Evolutionary conservation across 2,113 vertebrate genomes (phyloP).

Genomic region (Ptyas mucosa): DNA sequence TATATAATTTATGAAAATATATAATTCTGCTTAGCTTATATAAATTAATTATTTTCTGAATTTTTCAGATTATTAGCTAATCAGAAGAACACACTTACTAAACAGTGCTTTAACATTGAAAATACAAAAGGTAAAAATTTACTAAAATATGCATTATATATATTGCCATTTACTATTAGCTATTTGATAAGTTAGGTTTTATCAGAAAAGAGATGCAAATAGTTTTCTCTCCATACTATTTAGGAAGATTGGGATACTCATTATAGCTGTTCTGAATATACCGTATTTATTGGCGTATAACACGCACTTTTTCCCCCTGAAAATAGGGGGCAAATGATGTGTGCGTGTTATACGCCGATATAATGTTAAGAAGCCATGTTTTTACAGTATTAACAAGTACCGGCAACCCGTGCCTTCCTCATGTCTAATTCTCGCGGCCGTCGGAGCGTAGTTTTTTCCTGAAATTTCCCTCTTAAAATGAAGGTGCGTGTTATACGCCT

Average conservation of each 20-base stretch:
- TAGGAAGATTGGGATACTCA: neutral
- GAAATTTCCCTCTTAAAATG: too few relatives aligned
- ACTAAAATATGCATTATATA: neutral
- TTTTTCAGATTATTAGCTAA: constrained; percentile 55
- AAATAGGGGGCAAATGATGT: too few relatives aligned
- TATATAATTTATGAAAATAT: neutral
- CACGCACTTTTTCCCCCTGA: too few relatives aligned
- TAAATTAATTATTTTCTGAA: constrained; percentile 38
- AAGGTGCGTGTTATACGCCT: too few relatives aligned
- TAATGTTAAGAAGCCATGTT: too few relatives aligned
- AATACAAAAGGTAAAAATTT: constrained; percentile 53
- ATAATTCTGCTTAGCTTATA: neutral
- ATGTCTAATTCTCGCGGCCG: too few relatives aligned
- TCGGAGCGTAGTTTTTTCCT: too few relatives aligned
- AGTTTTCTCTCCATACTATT: neutral
- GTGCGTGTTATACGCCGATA: too few relatives aligned
- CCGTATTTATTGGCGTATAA: too few relatives aligned
- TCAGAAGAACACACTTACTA: constrained; percentile 53
- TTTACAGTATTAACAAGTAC: too few relatives aligned
- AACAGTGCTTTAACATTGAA: constrained; percentile 50
- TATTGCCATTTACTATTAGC: neutral
- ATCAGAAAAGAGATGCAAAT: neutral
- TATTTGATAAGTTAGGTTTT: neutral
- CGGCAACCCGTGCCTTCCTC: too few relatives aligned
- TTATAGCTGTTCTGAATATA: neutral